Base-by-base conservation (phyloP, 2,113 vertebrate genomes). In the Tympanuchus pallidicinctus region DNA sequence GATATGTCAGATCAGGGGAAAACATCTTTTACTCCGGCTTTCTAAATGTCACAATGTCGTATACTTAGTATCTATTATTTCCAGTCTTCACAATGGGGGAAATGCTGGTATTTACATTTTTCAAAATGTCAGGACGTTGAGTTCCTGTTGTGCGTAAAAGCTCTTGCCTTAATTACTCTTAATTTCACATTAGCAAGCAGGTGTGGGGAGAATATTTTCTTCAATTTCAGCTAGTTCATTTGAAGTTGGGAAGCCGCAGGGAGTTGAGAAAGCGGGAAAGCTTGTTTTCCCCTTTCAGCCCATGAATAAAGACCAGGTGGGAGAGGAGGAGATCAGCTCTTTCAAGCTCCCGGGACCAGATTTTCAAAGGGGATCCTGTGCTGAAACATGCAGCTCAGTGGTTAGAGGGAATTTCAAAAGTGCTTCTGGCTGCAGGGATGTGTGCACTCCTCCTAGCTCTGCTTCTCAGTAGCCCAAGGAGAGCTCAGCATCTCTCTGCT, bases 91-190 rank as follows among this genome's bases (percentile, higher is more conserved):
- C 96, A 96, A 94, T 95, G 73, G 90, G 92, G 80, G 80, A 83
- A 96, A 95, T 36, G 86, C 92, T 73, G 92, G 54, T 96, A 95
- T 96, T 95, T 97, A 95, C 90, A 88, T 93, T 96, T 97, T 94
- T 70, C 86, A 88, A 95, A 97, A 96, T 96, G 95, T 94, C 94
- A 94, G 93, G 65, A 36, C 22, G 2, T 22, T 34, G 94, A 94
- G 86, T 79, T 94, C 94, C 93, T 69, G 93, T 92, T 91, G 95
- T 21, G 88, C 77, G 48, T 88, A 90, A 95, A 97, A 94, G 88
- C 90, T 92, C 83, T 88, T 38, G 86, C 95, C 86, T 96, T 96
- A 96, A 97, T 97, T 96, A 94, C 73, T 83, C 67, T 81, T 96
- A 90, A 97, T 96, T 97, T 95, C 88, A 73, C 5, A 4, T 86